A percentile compares a stretch with the other conserved stretches of the same genome.
phyloP scores from a whole-genome alignment of 2,888 invertebrate genomes.

The Rhaphigaster nebulosa region DNA sequence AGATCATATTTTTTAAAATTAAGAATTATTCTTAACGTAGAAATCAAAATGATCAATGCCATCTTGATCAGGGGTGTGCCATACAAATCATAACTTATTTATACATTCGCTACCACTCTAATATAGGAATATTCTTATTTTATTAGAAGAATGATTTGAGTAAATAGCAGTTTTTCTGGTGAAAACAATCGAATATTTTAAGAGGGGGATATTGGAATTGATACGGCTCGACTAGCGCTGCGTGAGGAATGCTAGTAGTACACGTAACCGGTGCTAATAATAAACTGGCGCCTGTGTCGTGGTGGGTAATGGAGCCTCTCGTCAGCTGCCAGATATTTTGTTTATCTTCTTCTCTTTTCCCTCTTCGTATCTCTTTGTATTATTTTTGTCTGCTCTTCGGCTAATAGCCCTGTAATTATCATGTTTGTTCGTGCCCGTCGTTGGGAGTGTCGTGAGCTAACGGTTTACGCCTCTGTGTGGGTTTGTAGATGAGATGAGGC shows the following conservation, averaged over 20 bases:
- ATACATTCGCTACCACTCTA: background rate
- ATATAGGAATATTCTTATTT: background rate
- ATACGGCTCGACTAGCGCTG: background rate
- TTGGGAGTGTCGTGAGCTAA: background rate
- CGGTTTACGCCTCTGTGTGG: background rate
- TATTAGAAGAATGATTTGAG: background rate
- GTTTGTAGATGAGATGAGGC: background rate
- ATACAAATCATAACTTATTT: background rate
- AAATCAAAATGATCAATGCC: background rate
- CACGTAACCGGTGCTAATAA: constrained; percentile 17
- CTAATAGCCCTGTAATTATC: background rate
- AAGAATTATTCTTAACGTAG: too few relatives aligned
- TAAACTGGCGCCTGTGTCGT: constrained; percentile 12
- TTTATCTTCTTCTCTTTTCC: background rate
- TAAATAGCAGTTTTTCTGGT: background rate
- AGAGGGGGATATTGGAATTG: background rate
- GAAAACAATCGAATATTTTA: background rate
- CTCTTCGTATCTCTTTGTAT: background rate
- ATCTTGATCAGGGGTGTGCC: background rate
- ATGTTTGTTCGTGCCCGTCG: background rate
- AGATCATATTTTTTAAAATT: too few relatives aligned
- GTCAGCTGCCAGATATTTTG: constrained; percentile 19
- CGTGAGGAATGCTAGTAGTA: constrained; percentile 9
- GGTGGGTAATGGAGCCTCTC: constrained; percentile 8
- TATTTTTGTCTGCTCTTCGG: background rate